These are phyloP conservation scores for Mesorhabditis belari DNA, from an alignment of 2,888 invertebrate genomes.

Conservation along the genomic window DNA sequence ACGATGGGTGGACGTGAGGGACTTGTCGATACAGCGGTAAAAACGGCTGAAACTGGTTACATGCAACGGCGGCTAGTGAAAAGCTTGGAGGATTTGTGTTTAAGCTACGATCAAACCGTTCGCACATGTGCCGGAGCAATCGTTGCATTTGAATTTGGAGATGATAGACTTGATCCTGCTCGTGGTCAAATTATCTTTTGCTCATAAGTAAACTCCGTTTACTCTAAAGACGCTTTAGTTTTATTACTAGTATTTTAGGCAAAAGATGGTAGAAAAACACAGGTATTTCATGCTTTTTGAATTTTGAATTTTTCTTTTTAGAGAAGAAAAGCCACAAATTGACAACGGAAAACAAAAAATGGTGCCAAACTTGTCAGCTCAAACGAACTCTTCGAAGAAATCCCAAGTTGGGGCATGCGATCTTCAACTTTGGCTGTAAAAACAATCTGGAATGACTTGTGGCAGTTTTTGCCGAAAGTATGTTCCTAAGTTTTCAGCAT, in stretches of 20 bases:
- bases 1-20: constrained; percentile 79
- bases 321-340: background rate
- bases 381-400: too few species aligned
- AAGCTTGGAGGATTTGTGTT: constrained; percentile 88
- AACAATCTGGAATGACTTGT: too few species aligned
- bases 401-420: too few species aligned
- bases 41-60: constrained; percentile 98
- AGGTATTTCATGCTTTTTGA: background rate
- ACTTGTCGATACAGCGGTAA: constrained; percentile 96
- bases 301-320: background rate
- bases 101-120: constrained; percentile 78
- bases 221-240: too few species aligned
- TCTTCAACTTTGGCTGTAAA: too few species aligned
- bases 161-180: constrained; percentile 90
- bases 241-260: too few species aligned
- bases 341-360: background rate
- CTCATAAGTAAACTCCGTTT: background rate
- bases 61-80: constrained; percentile 92
- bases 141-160: constrained; percentile 86
- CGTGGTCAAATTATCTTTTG: constrained; percentile 60
- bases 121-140: constrained; percentile 59
- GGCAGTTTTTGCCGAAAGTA: too few species aligned
- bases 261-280: constrained; percentile 41
- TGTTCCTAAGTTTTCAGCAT: too few species aligned
- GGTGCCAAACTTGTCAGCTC: too few species aligned